Base-by-base conservation (phyloP, 2,888 invertebrate species). In the Drosophila koepferae region DNA sequence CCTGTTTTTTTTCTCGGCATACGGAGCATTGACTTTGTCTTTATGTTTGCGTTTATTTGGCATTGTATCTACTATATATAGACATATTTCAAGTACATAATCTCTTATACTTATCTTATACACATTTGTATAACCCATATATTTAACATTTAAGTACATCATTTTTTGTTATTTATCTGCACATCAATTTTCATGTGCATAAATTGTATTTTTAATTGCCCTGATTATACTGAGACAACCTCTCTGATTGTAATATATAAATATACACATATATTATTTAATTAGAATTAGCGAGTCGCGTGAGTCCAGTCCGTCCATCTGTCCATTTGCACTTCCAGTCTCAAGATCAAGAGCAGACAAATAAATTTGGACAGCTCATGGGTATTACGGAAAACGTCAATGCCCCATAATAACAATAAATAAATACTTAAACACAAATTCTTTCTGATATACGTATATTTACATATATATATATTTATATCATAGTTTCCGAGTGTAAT, bases 121-220 rank as follows among this genome's bases (percentile, higher is more conserved):
- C 10, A 6, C 10, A 44, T 58, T 31, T 68, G 67, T 40, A 41
- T 60, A 41, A 34, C 20, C 44, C 51, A 51, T 51, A 51, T 23
- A 36, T 46, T 23, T 23, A n/a, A 20, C 36, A 46, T 36, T 55
- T 51, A 51, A 56, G 34, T 56, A 31, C 49, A 62, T 34, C 7
- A 34, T 18, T 46, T 18, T 46, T 18, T 18, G n/a, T 18, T 46
- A 18, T 34, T 34, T 28, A 53, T 34, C 28, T 34, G 34, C 36
- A 12, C 18, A 51, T 49, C 10, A 51, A 34, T 43, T 18, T 43
- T 28, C 54, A 63, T 51, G 28, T 44, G 41, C 61, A 51, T 74
- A 74, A 68, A 74, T 74, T 64, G 18, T 23, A 40, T 38, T 74
- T 61, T 69, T 74, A 74, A 74, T 74, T 69, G 61, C 58, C 14